Evolutionary conservation across 2,888 invertebrate species (phyloP).

Genomic region (Drosophila trichaetosa): DNA sequence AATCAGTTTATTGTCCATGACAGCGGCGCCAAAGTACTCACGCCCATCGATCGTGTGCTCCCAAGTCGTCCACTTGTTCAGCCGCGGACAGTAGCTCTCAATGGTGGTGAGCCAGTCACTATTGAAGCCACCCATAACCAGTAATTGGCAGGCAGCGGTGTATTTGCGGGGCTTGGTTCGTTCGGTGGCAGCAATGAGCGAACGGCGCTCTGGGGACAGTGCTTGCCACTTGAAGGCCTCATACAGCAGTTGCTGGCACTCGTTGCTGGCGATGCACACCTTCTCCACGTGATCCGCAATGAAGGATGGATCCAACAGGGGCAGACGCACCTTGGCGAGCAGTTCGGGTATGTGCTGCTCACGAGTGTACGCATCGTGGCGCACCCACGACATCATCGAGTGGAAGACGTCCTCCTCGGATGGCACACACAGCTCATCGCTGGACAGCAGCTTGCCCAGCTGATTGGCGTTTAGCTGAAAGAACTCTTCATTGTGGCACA

Average conservation of each 20-base stretch:
- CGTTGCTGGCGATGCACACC: slow-evolving; percentile 87
- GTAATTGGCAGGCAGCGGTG: slow-evolving; percentile 91
- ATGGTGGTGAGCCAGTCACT: slow-evolving; percentile 85
- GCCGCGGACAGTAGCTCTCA: slow-evolving; percentile 89
- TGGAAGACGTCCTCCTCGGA: slow-evolving; percentile 96
- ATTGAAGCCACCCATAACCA: slow-evolving; percentile 94
- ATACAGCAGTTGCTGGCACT: slow-evolving; percentile 94
- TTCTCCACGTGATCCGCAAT: slow-evolving; percentile 94
- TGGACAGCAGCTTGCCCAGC: slow-evolving; percentile 91
- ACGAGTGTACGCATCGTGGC: slow-evolving; percentile 90
- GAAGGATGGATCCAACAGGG: slow-evolving; percentile 94
- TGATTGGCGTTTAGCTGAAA: slow-evolving; percentile 86
- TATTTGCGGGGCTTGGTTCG: slow-evolving; percentile 95
- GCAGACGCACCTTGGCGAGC: slow-evolving; percentile 92
- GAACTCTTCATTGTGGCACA: too few species aligned
- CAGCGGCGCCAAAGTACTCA: slow-evolving; percentile 95
- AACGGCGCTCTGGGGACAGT: slow-evolving; percentile 88
- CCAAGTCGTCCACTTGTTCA: slow-evolving; percentile 84
- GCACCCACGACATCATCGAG: slow-evolving; percentile 94
- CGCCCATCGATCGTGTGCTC: slow-evolving; percentile 86
- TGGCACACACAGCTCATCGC: slow-evolving; percentile 96
- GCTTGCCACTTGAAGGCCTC: slow-evolving; percentile 97
- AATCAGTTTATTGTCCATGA: slow-evolving; percentile 86
- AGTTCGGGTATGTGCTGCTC: slow-evolving; percentile 90
- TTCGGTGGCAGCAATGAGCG: slow-evolving; percentile 89